These are phyloP conservation scores for Drosophila pseudoobscura DNA, from an alignment of 1,140 invertebrate species.

Conservation along the genomic window DNA sequence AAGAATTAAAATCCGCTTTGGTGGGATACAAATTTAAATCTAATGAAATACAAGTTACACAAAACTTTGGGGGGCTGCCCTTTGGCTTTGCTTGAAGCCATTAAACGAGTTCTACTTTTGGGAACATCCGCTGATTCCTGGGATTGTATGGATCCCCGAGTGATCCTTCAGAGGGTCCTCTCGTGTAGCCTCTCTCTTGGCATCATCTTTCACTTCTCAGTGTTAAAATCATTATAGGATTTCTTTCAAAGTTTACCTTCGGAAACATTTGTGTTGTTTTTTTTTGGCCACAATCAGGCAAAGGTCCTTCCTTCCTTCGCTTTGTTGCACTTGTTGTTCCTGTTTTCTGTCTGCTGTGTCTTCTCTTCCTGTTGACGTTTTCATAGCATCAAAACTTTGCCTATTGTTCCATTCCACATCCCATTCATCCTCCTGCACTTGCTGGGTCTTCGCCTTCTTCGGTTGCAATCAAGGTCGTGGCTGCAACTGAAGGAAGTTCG, in stretches of 20 bases:
- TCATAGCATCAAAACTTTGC: constrained; percentile 41
- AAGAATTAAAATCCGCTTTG: constrained; percentile 3
- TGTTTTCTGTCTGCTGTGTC: constrained; percentile 12
- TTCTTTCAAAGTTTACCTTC: too few relatives aligned
- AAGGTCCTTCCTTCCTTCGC: too few relatives aligned
- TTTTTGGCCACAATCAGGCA: too few relatives aligned
- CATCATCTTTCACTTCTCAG: neutral
- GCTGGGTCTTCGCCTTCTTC: too few relatives aligned
- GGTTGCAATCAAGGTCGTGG: constrained; percentile 59
- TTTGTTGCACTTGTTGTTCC: constrained; percentile 4
- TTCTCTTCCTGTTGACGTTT: constrained; percentile 43
- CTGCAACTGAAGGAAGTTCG: constrained; percentile 28
- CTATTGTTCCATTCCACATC: constrained; percentile 17
- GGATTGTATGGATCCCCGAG: too few relatives aligned
- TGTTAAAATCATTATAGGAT: too few relatives aligned
- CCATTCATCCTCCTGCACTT: neutral
- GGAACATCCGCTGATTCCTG: too few relatives aligned
- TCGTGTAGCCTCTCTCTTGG: too few relatives aligned
- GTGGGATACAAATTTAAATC: constrained; percentile 9
- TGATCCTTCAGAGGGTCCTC: too few relatives aligned
- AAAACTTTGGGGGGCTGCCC: neutral
- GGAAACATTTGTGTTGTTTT: too few relatives aligned
- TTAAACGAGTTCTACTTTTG: neutral
- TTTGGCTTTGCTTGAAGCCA: neutral
- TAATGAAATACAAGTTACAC: constrained; percentile 10